Base-by-base conservation (phyloP, 1,140 invertebrate species). In the Leptestheria dahalacensis region DNA sequence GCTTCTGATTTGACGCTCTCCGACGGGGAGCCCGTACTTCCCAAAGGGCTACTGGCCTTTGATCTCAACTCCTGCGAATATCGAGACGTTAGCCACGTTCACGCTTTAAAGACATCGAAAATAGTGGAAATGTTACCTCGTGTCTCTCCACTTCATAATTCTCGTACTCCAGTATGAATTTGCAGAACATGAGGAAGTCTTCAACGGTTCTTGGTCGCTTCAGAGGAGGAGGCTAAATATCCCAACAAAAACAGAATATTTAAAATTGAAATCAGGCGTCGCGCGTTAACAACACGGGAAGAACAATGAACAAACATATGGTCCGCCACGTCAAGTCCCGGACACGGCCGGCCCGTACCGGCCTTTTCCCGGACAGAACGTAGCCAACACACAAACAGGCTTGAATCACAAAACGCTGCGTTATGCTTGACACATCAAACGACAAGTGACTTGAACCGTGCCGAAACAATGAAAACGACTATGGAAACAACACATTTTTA, bases 121-220 rank as follows among this genome's bases (percentile, higher is more conserved):
- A 56, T 21, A 60, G 18, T 52, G 2, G 10, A 51, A 29, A 63
- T 68, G 70, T 69, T 66, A 75, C 75, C 65, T 76, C 76, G 65
- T 72, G 69, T 64, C 68, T 69, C 48, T 68, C 65, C 21, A 69
- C 65, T 61, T 77, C 74, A 67, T 79, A 79, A 64, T 79, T 77
- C 66, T 76, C 76, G 67, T 79, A 77, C 57, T 75, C 71, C 57
- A 79, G 67, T 49, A 79, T 74, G 64, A 73, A 74, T 24, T 73
- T 74, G 66, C 77, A 79, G 69, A 79, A 79, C 50, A 72, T 65
- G 60, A 76, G 74, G 66, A 79, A 79, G 67, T 78, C 76, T 65
- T 77, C 76, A 62, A 74, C 73, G 6, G 77, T 78, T 63, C 76
- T 65, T 25, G 71, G 69, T 55, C 67, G 63, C 62, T 68, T 68